Conservation (phyloP, 2,888 invertebrate genomes). For the Pachycephus smyrnensis region DNA sequence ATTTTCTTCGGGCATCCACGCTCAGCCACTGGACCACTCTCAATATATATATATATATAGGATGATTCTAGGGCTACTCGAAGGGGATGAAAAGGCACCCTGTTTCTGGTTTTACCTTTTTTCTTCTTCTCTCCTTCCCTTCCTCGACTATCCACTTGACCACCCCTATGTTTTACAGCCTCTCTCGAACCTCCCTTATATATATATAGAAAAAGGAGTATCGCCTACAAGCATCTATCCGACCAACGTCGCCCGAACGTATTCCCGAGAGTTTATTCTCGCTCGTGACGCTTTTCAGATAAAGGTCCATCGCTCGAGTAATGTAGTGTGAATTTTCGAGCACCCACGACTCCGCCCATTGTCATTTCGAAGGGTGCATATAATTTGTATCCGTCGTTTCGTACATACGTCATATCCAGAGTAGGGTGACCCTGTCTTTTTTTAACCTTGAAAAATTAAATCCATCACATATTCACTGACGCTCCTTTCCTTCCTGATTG, state of each 20-base stretch:
- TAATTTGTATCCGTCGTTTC: constrained; percentile 39
- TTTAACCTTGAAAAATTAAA: not conserved
- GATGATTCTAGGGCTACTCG: not conserved
- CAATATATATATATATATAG: no score
- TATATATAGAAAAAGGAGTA: not conserved
- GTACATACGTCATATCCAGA: constrained; percentile 34
- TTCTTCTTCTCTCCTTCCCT: not conserved
- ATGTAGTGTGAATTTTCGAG: constrained; percentile 44
- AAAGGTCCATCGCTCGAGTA: constrained; percentile 30
- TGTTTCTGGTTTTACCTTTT: not conserved
- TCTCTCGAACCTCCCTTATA: not conserved
- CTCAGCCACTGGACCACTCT: not conserved
- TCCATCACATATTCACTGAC: not conserved
- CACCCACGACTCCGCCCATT: constrained; percentile 23
- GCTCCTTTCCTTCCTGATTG: not conserved
- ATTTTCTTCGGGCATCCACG: not conserved
- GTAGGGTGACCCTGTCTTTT: not conserved
- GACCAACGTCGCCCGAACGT: not conserved
- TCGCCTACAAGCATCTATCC: not conserved
- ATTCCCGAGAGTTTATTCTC: constrained; percentile 1
- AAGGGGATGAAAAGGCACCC: not conserved
- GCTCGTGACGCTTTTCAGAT: not conserved
- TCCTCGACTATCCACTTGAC: not conserved
- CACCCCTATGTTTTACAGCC: not conserved
- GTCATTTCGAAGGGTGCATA: constrained; percentile 33